These are phyloP conservation scores for Theodoxus fluviatilis DNA, from an alignment of 2,888 invertebrate genomes.

Conservation along the genomic window DNA sequence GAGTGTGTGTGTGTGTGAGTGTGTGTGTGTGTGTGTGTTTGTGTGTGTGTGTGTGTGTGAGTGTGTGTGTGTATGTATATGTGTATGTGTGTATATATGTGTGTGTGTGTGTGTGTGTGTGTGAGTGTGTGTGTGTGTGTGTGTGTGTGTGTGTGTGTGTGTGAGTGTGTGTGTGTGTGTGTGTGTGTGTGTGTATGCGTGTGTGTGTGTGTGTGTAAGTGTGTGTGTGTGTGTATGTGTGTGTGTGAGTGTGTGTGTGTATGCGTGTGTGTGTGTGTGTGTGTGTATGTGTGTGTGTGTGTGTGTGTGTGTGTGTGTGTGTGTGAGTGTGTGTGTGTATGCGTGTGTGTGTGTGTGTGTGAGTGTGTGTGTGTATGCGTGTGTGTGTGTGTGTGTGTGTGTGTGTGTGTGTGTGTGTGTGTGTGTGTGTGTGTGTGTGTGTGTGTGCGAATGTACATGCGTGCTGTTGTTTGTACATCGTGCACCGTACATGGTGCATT, in stretches of 20 bases:
- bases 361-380: too few species aligned
- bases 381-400: too few species aligned
- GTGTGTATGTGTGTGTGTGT: too few species aligned
- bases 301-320: too few species aligned
- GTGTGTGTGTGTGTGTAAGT: neutral
- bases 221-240: neutral
- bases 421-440: too few species aligned
- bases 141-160: neutral
- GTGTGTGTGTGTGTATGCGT: constrained; percentile 19
- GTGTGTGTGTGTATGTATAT: neutral
- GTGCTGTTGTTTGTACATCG: too few species aligned
- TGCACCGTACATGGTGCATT: too few species aligned
- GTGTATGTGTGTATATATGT: neutral
- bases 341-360: too few species aligned
- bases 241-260: neutral
- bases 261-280: neutral
- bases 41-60: constrained; percentile 13
- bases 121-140: neutral
- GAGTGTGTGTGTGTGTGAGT: neutral
- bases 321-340: too few species aligned
- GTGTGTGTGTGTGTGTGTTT: constrained; percentile 12
- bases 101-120: neutral
- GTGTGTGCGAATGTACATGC: too few species aligned
- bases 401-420: too few species aligned
- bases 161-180: constrained; percentile 2